Percentiles rank a stretch among this genome's conserved stretches.
These are phyloP conservation scores for Macquaria ambigua DNA, from an alignment of 2,113 vertebrate genomes.

Conservation along the genomic window DNA sequence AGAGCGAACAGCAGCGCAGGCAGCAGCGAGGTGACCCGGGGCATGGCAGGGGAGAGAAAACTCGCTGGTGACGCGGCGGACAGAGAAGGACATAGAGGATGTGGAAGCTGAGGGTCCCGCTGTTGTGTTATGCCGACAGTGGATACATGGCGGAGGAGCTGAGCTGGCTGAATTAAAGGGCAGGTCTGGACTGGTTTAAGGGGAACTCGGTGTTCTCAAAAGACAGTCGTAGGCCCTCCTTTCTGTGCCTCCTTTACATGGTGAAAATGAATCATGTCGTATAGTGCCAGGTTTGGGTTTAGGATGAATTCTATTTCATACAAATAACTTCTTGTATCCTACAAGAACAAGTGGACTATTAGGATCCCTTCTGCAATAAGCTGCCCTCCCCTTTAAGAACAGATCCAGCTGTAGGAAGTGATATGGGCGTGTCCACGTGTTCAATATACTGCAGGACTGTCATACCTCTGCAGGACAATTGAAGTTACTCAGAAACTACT, in stretches of 20 bases:
- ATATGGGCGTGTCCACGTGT: slow-evolving; percentile 45
- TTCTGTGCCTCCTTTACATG: background rate
- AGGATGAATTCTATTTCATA: rapidly evolving
- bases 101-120: slow-evolving; percentile 41
- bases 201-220: slow-evolving; percentile 13
- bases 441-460: background rate
- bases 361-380: background rate
- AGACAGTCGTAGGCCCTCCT: rapidly evolving
- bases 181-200: slow-evolving; percentile 4
- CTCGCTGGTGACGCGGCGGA: slow-evolving; percentile 38
- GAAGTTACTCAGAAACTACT: too few relatives aligned
- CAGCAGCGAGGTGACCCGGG: slow-evolving; percentile 67
- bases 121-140: slow-evolving; percentile 74
- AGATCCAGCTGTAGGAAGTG: slow-evolving; percentile 36
- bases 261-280: background rate
- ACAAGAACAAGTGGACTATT: rapidly evolving
- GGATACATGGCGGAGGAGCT: slow-evolving; percentile 59
- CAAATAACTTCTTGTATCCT: rapidly evolving
- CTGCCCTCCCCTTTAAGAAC: slow-evolving; percentile 74
- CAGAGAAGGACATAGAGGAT: slow-evolving; percentile 37
- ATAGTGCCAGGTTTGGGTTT: too few relatives aligned
- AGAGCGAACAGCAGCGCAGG: slow-evolving; percentile 75
- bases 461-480: too few relatives aligned
- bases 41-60: slow-evolving; percentile 73
- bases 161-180: slow-evolving; percentile 72